These are phyloP conservation scores for Xylocampa areola DNA, from an alignment of 2,888 invertebrate species.

Conservation along the genomic window DNA sequence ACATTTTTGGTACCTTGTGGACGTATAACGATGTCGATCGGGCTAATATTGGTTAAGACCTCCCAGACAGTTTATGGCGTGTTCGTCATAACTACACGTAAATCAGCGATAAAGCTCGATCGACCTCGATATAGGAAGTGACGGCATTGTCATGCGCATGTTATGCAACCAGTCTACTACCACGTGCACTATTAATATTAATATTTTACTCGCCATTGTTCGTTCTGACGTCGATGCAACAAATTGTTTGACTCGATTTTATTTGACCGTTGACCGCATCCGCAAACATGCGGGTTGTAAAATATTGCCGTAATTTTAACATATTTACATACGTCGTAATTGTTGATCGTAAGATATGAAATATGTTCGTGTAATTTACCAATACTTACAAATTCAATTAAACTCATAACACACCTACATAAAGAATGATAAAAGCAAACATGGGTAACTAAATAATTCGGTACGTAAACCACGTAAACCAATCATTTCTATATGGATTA, in stretches of 20 bases:
- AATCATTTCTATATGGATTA: slow-evolving; percentile 34
- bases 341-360: too few relatives aligned
- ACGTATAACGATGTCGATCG: slow-evolving; percentile 39
- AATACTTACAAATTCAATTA: too few relatives aligned
- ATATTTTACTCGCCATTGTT: slow-evolving; percentile 56
- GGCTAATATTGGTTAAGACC: slow-evolving; percentile 67
- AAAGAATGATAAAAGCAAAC: neutral
- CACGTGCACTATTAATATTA: slow-evolving; percentile 59
- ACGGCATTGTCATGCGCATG: slow-evolving; percentile 52
- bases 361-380: too few relatives aligned
- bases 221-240: slow-evolving; percentile 37
- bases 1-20: slow-evolving; percentile 12
- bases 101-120: slow-evolving; percentile 39
- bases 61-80: slow-evolving; percentile 60
- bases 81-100: slow-evolving; percentile 48
- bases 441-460: slow-evolving; percentile 13
- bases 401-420: too few relatives aligned
- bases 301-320: neutral
- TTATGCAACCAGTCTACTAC: slow-evolving; percentile 63
- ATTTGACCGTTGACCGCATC: slow-evolving; percentile 44
- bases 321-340: neutral
- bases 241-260: slow-evolving; percentile 40
- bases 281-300: slow-evolving; percentile 19
- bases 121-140: slow-evolving; percentile 41
- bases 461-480: slow-evolving; percentile 15